Conservation (phyloP, 2,888 invertebrate species). For the Napeogenes sylphis region DNA sequence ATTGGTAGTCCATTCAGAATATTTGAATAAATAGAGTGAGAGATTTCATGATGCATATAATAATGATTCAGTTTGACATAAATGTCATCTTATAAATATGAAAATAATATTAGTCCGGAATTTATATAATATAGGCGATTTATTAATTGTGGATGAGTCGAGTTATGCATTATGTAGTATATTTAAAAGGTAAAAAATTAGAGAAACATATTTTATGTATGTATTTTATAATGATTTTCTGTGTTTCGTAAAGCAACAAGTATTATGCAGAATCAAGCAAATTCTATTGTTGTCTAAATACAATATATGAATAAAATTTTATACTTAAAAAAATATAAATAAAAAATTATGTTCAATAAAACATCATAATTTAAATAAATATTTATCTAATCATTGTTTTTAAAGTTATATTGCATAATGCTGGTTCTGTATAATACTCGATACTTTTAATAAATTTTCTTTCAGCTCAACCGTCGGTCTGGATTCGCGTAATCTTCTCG, state of each 20-base stretch:
- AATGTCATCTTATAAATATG: too few relatives aligned
- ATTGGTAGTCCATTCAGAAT: too few relatives aligned
- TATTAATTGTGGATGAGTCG: too few relatives aligned
- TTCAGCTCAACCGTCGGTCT: constrained; percentile 62
- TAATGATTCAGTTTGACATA: too few relatives aligned
- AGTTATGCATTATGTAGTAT: too few relatives aligned
- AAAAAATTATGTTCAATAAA: constrained; percentile 5
- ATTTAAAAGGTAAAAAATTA: too few relatives aligned
- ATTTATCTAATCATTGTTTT: constrained; percentile 10
- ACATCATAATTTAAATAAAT: constrained; percentile 19
- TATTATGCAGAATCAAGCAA: constrained; percentile 56
- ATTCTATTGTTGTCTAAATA: constrained; percentile 24
- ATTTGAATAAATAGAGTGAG: too few relatives aligned
- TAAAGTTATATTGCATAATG: constrained; percentile 23
- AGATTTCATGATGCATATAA: too few relatives aligned
- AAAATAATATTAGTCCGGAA: too few relatives aligned
- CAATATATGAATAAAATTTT: too few relatives aligned
- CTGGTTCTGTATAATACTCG: constrained; percentile 59
- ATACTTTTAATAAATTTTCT: constrained; percentile 64
- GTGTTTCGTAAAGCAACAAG: constrained; percentile 37
- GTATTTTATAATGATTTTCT: constrained; percentile 4
- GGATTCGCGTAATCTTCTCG: constrained; percentile 42
- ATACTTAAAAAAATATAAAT: constrained; percentile 30
- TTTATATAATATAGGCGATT: too few relatives aligned
- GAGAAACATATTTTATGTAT: not conserved